phyloP scores from a whole-genome alignment of 2,888 invertebrate species.

The Petrolisthes cinctipes region DNA sequence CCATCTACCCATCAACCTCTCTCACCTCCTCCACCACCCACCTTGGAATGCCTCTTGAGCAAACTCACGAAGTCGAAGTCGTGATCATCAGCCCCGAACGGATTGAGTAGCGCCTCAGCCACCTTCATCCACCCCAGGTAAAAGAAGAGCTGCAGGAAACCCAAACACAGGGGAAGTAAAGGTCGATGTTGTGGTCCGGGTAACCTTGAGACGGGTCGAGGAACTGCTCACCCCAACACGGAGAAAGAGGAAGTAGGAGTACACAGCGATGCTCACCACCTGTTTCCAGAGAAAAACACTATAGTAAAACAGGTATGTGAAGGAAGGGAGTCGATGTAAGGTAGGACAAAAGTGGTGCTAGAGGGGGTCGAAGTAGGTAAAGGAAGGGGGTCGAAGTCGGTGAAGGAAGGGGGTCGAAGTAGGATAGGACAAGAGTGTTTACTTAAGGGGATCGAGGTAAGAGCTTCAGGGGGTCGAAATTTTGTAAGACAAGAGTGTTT shows the following conservation, averaged over 20 bases:
- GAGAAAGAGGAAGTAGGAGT: constrained; percentile 92
- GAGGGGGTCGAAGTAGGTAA: too few species aligned
- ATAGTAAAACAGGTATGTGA: too few species aligned
- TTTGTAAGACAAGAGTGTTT: too few species aligned
- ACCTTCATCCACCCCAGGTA: constrained; percentile 96
- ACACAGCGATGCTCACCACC: constrained; percentile 92
- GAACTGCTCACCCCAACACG: constrained; percentile 89
- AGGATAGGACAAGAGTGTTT: too few species aligned
- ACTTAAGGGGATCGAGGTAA: too few species aligned
- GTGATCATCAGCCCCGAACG: constrained; percentile 96
- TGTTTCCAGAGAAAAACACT: constrained; percentile 70
- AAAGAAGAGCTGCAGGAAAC: constrained; percentile 87
- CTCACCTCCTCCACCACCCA: constrained; percentile 69
- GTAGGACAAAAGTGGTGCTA: too few species aligned
- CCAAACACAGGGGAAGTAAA: constrained; percentile 80
- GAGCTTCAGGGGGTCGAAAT: too few species aligned
- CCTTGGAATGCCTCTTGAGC: constrained; percentile 93
- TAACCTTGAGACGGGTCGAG: constrained; percentile 75
- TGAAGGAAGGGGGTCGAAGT: too few species aligned
- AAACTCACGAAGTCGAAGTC: constrained; percentile 94
- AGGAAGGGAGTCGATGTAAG: too few species aligned
- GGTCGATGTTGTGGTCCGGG: constrained; percentile 69
- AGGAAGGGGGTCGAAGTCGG: too few species aligned
- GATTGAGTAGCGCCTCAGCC: constrained; percentile 93
- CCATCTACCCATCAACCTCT: not conserved